Conservation (phyloP, 35 echinoderm and acorn worm genomes). For the Apostichopus parvimensis region DNA sequence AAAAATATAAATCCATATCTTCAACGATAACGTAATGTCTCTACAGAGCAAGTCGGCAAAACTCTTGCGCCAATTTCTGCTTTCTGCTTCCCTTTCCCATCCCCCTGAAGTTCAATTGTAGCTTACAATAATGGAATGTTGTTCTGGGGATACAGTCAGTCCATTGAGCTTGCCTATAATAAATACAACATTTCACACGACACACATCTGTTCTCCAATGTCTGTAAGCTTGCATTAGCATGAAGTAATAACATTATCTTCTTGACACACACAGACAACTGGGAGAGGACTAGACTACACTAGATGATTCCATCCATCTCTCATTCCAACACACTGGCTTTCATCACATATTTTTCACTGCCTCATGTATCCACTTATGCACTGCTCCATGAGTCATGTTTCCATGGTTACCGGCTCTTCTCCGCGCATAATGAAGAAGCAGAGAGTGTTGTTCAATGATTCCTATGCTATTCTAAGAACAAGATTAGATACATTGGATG, state of each 20-base stretch:
- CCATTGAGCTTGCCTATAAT: not conserved
- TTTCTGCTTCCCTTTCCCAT: too few species aligned
- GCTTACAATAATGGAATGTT: not conserved
- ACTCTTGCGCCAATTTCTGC: too few species aligned
- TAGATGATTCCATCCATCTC: not conserved
- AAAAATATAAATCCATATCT: too few species aligned
- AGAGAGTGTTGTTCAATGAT: not conserved
- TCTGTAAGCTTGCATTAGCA: not conserved
- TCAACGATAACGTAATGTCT: too few species aligned
- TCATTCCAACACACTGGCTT: not conserved
- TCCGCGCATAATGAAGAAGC: constrained; percentile 10
- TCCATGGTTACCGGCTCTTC: constrained; percentile 18
- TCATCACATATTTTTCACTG: not conserved
- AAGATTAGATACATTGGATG: not conserved
- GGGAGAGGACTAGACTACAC: not conserved
- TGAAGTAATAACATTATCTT: constrained; percentile 5
- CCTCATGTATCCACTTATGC: not conserved
- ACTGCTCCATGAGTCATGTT: constrained; percentile 43
- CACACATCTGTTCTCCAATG: not conserved
- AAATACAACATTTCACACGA: not conserved
- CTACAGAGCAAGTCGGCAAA: too few species aligned
- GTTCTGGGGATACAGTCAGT: not conserved
- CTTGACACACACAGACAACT: not conserved
- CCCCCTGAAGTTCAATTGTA: not conserved
- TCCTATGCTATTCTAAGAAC: not conserved